These are phyloP conservation scores for Drosophila fuyamai DNA, from an alignment of 1,140 invertebrate genomes.

Conservation along the genomic window DNA sequence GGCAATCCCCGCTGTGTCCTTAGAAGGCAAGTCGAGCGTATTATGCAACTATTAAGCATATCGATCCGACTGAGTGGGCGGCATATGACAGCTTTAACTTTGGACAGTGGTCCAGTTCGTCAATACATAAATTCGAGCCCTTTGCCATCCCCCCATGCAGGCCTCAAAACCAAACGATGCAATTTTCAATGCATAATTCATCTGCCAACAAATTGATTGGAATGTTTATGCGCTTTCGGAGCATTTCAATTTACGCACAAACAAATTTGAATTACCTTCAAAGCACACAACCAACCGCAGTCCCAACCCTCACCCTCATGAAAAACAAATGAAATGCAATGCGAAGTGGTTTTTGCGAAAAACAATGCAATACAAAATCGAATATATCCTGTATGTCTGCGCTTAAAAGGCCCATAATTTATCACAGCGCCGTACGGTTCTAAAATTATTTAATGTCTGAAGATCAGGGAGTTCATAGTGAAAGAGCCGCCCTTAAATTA, in stretches of 20 bases:
- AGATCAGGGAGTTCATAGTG: conserved; percentile 1
- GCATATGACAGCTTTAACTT: too few species aligned
- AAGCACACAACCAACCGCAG: conserved; percentile 3
- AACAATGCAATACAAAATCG: conserved; percentile 63
- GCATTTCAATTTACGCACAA: conserved; percentile 68
- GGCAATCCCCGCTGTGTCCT: too few species aligned
- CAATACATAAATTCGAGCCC: too few species aligned
- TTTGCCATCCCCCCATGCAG: background rate
- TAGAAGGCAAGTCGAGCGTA: too few species aligned
- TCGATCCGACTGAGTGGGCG: too few species aligned
- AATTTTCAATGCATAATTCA: conserved; percentile 70
- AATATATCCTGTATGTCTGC: conserved; percentile 12
- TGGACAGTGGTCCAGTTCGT: too few species aligned
- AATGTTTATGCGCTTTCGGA: conserved; percentile 62
- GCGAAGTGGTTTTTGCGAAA: conserved; percentile 33
- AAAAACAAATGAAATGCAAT: conserved; percentile 64
- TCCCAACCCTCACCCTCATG: background rate
- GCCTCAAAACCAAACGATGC: conserved; percentile 36
- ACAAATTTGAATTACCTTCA: conserved; percentile 68
- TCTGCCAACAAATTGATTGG: conserved; percentile 68
- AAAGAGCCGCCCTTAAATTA: background rate
- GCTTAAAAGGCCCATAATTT: conserved; percentile 38
- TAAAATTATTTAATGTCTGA: conserved; percentile 54
- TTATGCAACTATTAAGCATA: too few species aligned
- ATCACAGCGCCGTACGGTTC: conserved; percentile 34